Base-by-base conservation (phyloP, 2,888 invertebrate species). In the Drosophila meridionalis region DNA sequence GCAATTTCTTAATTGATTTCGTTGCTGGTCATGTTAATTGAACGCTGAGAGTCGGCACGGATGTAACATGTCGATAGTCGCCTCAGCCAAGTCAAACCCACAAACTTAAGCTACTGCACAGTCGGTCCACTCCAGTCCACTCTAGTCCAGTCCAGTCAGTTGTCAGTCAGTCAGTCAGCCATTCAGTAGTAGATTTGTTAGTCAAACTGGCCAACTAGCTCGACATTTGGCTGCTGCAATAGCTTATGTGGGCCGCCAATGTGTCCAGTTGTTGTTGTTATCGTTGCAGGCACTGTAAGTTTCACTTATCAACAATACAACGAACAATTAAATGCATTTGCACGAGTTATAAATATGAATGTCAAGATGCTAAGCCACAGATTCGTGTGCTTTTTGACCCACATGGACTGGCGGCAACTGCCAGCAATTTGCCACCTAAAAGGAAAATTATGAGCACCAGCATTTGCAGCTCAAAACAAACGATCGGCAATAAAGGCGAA, bases 361-460 rank as follows among this genome's bases (percentile, higher is more conserved):
- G 87, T 85, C 85, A 79, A 78, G 84, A 82, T 69, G 82, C 69
- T 53, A 67, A 68, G 32, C 11, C 61, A 11, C 40, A 55, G 71
- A 81, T 74, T 86, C 85, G 85, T 86, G 85, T 81, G 87, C 59
- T 57, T 73, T 74, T 81, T 86, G 85, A 86, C 85, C 85, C 85
- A 86, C 85, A 86, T 86, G 87, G 70, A 80, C 66, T 64, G 69
- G 62, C 80, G 66, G 81, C 72, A 84, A 87, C 85, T 83, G 85
- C 77, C 82, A 77, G 80, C 83, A 83, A 88, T 88, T 88, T 88
- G 89, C 89, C 88, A 88, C 88, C 88, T 88, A 80, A 78, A 66
- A 55, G 69, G 70, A 79, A 85, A 89, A 87, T 84, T 87, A 81
- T 88, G 89, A 84, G 80, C 88, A 87, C 88, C 86, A 86, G 87